These are phyloP conservation scores for Drosophila formosana DNA, from an alignment of 2,888 invertebrate species.

Conservation along the genomic window DNA sequence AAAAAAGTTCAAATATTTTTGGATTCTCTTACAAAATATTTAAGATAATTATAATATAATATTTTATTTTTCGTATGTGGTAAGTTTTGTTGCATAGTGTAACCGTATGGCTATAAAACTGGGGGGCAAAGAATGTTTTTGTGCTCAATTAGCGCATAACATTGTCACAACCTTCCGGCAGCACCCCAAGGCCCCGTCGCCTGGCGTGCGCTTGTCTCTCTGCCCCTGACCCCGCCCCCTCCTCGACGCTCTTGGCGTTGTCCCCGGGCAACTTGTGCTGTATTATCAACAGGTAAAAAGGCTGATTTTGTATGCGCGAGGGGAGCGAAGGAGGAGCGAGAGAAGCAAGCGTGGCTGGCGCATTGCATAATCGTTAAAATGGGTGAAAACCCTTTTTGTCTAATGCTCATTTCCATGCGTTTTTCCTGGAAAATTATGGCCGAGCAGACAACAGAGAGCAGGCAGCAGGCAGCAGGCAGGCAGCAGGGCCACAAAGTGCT, in stretches of 20 bases:
- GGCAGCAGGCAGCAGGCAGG: neutral
- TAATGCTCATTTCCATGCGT: slow-evolving; percentile 75
- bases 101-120: slow-evolving; percentile 59
- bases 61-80: neutral
- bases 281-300: slow-evolving; percentile 74
- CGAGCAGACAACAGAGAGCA: slow-evolving; percentile 14
- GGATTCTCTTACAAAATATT: neutral
- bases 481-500: slow-evolving; percentile 45
- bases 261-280: neutral
- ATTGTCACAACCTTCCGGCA: slow-evolving; percentile 75
- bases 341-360: slow-evolving; percentile 9
- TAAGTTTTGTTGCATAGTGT: slow-evolving; percentile 48
- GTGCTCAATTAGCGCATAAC: slow-evolving; percentile 80
- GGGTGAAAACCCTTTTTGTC: slow-evolving; percentile 53
- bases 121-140: slow-evolving; percentile 66
- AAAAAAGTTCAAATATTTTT: neutral
- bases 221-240: neutral
- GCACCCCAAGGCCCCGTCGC: slow-evolving; percentile 19
- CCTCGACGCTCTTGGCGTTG: neutral
- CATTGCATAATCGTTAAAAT: slow-evolving; percentile 60
- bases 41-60: neutral
- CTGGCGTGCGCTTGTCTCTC: neutral
- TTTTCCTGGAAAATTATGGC: slow-evolving; percentile 70
- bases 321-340: slow-evolving; percentile 20
- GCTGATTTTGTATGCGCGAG: slow-evolving; percentile 71